Percentiles rank a stretch among this genome's conserved stretches.
These are phyloP conservation scores for Drosophila gunungcola DNA, from an alignment of 1,140 invertebrate species.

Conservation along the genomic window DNA sequence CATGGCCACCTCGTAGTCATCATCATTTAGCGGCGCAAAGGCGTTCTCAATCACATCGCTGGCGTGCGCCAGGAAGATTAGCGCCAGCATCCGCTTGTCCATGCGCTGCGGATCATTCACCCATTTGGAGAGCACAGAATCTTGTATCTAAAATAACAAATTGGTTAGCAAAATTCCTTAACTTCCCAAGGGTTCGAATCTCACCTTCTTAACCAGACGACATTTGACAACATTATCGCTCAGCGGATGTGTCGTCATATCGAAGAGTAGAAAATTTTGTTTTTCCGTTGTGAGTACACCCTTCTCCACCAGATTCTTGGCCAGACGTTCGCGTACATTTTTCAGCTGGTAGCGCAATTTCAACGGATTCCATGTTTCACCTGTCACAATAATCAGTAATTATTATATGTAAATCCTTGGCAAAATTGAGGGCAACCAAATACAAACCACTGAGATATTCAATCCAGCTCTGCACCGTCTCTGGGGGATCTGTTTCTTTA, in stretches of 20 bases:
- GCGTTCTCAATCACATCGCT: conserved; percentile 99
- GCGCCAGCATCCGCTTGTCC: conserved; percentile 96
- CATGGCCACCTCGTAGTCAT: conserved; percentile 99
- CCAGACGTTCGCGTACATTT: conserved; percentile 99
- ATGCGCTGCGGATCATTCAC: conserved; percentile 99
- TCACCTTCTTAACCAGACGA: conserved; percentile 97
- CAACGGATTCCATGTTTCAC: conserved; percentile 99
- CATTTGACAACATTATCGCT: conserved; percentile 98
- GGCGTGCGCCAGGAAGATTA: conserved; percentile 98
- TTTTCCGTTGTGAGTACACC: conserved; percentile 99
- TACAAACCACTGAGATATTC: conserved; percentile 98
- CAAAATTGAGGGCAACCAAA: background rate
- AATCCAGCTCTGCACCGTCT: conserved; percentile 99
- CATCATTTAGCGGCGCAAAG: conserved; percentile 99
- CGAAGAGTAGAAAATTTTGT: conserved; percentile 99
- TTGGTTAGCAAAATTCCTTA: background rate
- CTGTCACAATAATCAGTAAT: conserved; percentile 86
- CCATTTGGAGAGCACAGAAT: conserved; percentile 97
- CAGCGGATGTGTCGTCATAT: conserved; percentile 99
- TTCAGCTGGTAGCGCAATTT: conserved; percentile 99
- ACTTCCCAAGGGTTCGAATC: too few relatives aligned
- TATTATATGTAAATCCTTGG: conserved; percentile 24
- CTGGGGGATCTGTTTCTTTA: conserved; percentile 98
- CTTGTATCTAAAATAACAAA: conserved; percentile 92
- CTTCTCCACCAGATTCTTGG: conserved; percentile 99